Conservation (phyloP, 2,888 invertebrate species). For the Cheilosia soror region DNA sequence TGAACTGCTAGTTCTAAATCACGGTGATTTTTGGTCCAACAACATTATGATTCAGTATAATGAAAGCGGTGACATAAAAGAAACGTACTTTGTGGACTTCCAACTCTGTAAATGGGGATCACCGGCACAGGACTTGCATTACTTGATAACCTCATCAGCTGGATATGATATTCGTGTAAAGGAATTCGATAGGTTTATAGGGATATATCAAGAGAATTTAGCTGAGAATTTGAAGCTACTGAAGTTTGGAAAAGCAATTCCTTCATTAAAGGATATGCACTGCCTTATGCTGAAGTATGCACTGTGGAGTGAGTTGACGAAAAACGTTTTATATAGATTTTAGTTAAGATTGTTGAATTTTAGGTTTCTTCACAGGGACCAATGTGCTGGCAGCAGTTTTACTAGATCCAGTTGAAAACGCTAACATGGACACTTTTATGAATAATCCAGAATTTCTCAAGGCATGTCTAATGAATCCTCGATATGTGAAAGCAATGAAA, state of each 20-base stretch:
- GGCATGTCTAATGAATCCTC: constrained; percentile 69
- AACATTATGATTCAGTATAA: constrained; percentile 80
- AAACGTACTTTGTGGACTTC: constrained; percentile 80
- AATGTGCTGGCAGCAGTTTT: constrained; percentile 78
- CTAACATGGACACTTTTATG: constrained; percentile 77
- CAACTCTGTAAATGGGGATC: constrained; percentile 79
- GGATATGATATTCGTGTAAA: constrained; percentile 79
- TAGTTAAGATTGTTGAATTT: neutral
- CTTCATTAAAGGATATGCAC: constrained; percentile 80
- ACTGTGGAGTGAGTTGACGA: constrained; percentile 77
- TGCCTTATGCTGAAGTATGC: constrained; percentile 78
- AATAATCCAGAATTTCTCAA: constrained; percentile 75
- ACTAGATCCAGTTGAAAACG: constrained; percentile 79
- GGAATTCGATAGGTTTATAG: constrained; percentile 80
- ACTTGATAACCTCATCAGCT: constrained; percentile 80
- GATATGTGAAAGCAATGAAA: constrained; percentile 78
- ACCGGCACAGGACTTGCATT: constrained; percentile 79
- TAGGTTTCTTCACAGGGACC: constrained; percentile 79
- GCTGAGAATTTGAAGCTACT: constrained; percentile 78
- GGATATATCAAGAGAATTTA: constrained; percentile 80
- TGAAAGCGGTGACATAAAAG: constrained; percentile 78
- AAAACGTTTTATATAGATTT: neutral
- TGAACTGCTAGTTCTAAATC: constrained; percentile 79
- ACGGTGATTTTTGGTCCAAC: constrained; percentile 81
- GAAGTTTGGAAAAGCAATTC: constrained; percentile 77